Base-by-base conservation (phyloP, 2,888 invertebrate species). In the Leucoma salicis region DNA sequence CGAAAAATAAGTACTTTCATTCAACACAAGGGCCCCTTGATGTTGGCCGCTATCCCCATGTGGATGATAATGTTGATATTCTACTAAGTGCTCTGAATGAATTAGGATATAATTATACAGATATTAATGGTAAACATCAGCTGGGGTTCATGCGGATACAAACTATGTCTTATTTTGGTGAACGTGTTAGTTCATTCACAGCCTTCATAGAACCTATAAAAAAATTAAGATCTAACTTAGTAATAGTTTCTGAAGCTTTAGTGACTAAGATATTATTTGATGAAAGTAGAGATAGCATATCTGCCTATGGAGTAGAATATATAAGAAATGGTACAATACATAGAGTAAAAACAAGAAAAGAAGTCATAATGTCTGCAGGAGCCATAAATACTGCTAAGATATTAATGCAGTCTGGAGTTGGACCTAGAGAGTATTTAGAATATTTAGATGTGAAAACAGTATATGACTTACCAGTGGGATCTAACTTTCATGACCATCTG, bases 141-240 rank as follows among this genome's bases (percentile, higher is more conserved):
- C 45, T 89, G 14, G 89, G 89, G 0, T 88, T 86, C 42, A 87
- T 83, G 83, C 73, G 88, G 41, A 71, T 88, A 69, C 89, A 89
- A 44, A 82, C 85, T 0, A 86, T 74, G 74, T 82, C 87, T 2
- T 88, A 85, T 49, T 80, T 74, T 31, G 89, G 89, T 10, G 88
- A 89, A 58, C 74, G 89, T 68, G 85, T 89, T 7, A 89, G 89
- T 65, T 57, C 86, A 11, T 83, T 79, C 34, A 86, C 85, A 25
- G 85, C 89, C 16, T 89, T 84, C 44, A 74, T 88, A 49, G 87
- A 88, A 42, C 88, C 89, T 16, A 67, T 89, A 28, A 80, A 75
- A 49, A 83, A 78, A 38, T 32, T 79, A 45, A 75, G 89, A 53
- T 40, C 70, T 0, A 89, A 89, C 64, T 58, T 89, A 46, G 67